These are phyloP conservation scores for Eueides isabella DNA, from an alignment of 1,140 invertebrate genomes.

Conservation along the genomic window DNA sequence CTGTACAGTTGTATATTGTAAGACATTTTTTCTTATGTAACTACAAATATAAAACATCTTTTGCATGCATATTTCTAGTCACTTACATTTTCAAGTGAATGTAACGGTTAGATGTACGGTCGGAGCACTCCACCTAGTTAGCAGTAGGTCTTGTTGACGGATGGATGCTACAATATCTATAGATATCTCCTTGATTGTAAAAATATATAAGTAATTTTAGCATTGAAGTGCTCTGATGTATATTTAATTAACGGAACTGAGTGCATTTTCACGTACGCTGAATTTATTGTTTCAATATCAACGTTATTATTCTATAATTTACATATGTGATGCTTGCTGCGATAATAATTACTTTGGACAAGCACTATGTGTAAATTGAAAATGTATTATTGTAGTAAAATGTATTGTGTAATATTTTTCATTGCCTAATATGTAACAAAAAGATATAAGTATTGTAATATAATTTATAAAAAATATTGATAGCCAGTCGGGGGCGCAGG, in stretches of 20 bases:
- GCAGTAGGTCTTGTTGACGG: conserved; percentile 31
- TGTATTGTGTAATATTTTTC: no score
- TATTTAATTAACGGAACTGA: not conserved
- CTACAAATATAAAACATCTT: not conserved
- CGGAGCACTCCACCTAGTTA: not conserved
- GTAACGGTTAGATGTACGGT: conserved; percentile 22
- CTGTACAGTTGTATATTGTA: no score
- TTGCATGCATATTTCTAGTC: not conserved
- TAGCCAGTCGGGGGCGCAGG: no score
- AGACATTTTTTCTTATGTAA: no score
- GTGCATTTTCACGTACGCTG: not conserved
- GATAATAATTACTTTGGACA: not conserved
- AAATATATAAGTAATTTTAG: not conserved
- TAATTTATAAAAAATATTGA: no score
- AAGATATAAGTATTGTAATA: no score
- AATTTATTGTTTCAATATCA: not conserved
- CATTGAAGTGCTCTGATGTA: not conserved
- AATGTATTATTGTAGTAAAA: no score
- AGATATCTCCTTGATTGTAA: not conserved
- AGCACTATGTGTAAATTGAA: no score
- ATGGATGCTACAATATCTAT: conserved; percentile 12
- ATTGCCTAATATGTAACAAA: no score
- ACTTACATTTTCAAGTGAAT: not conserved
- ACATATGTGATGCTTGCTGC: not conserved
- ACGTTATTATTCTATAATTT: not conserved